These are phyloP conservation scores for Natator depressus DNA, from an alignment of 2,113 vertebrate genomes.

Conservation along the genomic window DNA sequence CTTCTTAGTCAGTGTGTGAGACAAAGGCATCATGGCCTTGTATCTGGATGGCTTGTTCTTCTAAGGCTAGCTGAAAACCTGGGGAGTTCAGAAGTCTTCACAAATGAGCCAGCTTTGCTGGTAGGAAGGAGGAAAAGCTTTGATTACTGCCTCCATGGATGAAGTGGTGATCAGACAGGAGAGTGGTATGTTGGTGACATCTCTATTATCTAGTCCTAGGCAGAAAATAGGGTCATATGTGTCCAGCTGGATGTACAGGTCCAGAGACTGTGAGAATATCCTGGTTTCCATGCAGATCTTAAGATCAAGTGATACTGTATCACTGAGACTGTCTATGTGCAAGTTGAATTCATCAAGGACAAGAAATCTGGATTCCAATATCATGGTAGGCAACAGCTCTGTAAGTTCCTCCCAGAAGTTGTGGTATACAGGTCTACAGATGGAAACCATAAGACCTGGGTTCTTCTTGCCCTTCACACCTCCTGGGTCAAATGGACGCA, in stretches of 20 bases:
- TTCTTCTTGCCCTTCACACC: not conserved
- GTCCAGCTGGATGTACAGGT: not conserved
- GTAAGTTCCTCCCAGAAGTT: not conserved
- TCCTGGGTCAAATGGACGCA: not conserved
- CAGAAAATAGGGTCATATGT: not conserved
- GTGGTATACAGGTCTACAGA: no score
- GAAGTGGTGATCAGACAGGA: rapidly evolving
- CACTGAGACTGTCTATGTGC: not conserved
- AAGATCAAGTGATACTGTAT: not conserved
- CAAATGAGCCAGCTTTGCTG: no score
- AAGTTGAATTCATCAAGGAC: no score
- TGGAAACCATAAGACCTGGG: no score
- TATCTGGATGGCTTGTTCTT: no score
- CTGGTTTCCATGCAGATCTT: not conserved
- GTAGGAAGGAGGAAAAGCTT: no score
- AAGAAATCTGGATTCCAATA: no score
- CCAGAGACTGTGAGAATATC: not conserved
- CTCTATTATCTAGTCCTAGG: not conserved
- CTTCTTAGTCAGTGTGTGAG: no score
- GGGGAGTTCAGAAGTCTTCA: no score
- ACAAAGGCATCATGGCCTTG: no score
- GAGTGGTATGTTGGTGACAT: not conserved
- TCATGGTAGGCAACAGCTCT: not conserved
- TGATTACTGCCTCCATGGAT: no score
- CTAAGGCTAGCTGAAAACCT: no score